Evolutionary conservation across 2,888 invertebrate species (phyloP).

Genomic region (Cremastinae sp.): DNA sequence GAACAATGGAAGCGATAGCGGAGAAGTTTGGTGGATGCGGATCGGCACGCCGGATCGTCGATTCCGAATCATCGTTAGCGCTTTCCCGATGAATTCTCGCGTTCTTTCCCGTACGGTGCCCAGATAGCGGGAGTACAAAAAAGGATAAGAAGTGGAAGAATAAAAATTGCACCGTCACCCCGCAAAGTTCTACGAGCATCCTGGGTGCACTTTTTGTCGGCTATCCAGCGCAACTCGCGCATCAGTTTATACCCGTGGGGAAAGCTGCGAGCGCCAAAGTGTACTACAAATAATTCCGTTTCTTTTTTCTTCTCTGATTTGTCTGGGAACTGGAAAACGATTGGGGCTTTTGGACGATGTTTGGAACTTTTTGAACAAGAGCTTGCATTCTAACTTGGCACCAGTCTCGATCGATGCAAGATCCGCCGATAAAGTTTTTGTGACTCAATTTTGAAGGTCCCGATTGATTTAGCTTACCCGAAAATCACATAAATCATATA

Average conservation of each 20-base stretch:
- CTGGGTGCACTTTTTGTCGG: constrained; percentile 69
- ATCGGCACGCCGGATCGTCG: constrained; percentile 52
- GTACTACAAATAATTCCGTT: constrained; percentile 22
- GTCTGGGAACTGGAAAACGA: background rate
- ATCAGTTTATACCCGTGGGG: constrained; percentile 63
- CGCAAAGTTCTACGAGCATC: constrained; percentile 66
- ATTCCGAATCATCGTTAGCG: constrained; percentile 71
- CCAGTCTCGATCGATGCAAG: no score
- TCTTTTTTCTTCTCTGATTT: constrained; percentile 6
- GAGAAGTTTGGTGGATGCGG: constrained; percentile 66
- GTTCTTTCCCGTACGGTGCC: constrained; percentile 13
- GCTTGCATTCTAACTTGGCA: no score
- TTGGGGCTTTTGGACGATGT: background rate
- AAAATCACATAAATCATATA: no score
- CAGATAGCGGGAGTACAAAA: constrained; percentile 46
- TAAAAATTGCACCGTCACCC: constrained; percentile 70
- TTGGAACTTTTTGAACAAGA: background rate
- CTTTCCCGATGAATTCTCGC: constrained; percentile 45
- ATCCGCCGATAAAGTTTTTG: no score
- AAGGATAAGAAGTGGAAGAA: constrained; percentile 67
- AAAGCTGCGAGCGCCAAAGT: constrained; percentile 3
- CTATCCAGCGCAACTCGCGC: constrained; percentile 68
- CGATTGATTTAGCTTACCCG: no score
- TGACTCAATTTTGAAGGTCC: no score
- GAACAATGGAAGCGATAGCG: constrained; percentile 54